Percentiles rank a stretch among this genome's conserved stretches.
Conservation (phyloP, 2,113 vertebrate species). For the Ctenodactylus gundi region DNA sequence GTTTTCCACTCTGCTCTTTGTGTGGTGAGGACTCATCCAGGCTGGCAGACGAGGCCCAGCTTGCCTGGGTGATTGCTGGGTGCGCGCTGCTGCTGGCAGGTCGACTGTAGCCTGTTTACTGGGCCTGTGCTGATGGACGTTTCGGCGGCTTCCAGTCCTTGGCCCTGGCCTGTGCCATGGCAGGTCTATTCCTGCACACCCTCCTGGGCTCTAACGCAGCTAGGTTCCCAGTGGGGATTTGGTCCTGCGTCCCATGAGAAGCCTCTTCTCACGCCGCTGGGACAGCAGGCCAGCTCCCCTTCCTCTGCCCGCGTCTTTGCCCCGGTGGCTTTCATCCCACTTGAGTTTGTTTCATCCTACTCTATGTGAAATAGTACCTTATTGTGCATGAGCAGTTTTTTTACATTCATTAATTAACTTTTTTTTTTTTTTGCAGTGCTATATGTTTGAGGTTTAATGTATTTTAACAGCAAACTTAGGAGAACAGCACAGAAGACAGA, state of each 20-base stretch:
- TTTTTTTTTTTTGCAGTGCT: background rate
- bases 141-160: background rate
- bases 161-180: fast-evolving
- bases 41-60: background rate
- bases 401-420: background rate
- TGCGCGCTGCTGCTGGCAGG: background rate
- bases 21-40: background rate
- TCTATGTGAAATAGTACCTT: conserved; percentile 10
- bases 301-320: fast-evolving
- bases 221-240: background rate
- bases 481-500: background rate
- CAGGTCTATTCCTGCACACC: fast-evolving
- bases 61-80: background rate
- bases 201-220: fast-evolving
- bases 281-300: fast-evolving
- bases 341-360: background rate
- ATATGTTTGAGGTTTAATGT: background rate
- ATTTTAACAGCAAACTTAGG: background rate
- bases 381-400: background rate
- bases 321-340: background rate
- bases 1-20: background rate
- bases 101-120: fast-evolving
- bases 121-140: background rate
- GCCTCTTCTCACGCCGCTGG: fast-evolving
- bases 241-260: background rate